phyloP scores from a whole-genome alignment of 2,888 invertebrate species.

The Pediacus dermestoides region DNA sequence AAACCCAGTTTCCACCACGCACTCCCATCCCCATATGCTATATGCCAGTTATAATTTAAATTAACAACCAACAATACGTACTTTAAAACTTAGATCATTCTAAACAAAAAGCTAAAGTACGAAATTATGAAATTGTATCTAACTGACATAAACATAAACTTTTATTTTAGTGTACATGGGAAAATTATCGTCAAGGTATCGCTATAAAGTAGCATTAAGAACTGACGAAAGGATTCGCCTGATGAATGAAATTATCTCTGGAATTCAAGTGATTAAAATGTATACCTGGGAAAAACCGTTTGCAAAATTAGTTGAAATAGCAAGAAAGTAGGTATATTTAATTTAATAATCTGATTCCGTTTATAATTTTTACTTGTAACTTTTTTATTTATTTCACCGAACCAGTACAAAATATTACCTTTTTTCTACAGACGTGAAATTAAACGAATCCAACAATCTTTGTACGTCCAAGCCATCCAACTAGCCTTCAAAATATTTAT shows the following conservation, averaged over 20 bases:
- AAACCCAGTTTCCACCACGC: too few relatives aligned
- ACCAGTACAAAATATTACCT: not conserved
- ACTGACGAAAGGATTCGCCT: conserved; percentile 61
- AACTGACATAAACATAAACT: too few relatives aligned
- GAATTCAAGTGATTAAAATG: conserved; percentile 68
- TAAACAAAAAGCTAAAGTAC: too few relatives aligned
- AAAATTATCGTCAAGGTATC: conserved; percentile 34
- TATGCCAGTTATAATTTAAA: too few relatives aligned
- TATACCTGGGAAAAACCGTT: conserved; percentile 68
- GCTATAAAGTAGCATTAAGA: conserved; percentile 41
- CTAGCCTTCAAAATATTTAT: conserved; percentile 69
- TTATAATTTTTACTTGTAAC: too few relatives aligned
- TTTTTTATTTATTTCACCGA: conserved; percentile 9
- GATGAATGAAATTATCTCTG: conserved; percentile 65
- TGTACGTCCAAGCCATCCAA: conserved; percentile 62
- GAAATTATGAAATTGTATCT: too few relatives aligned
- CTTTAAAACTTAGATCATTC: too few relatives aligned
- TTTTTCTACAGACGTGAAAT: conserved; percentile 61
- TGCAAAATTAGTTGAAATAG: conserved; percentile 50
- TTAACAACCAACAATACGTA: too few relatives aligned
- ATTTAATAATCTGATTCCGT: conserved; percentile 60
- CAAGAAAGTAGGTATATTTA: conserved; percentile 14
- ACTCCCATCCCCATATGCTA: too few relatives aligned
- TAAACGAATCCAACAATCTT: conserved; percentile 58
- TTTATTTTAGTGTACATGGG: conserved; percentile 16